Percentiles rank a stretch among this genome's conserved stretches.
These are phyloP conservation scores for Periophthalmus magnuspinnatus DNA, from an alignment of 2,797 vertebrate genomes.

Conservation along the genomic window DNA sequence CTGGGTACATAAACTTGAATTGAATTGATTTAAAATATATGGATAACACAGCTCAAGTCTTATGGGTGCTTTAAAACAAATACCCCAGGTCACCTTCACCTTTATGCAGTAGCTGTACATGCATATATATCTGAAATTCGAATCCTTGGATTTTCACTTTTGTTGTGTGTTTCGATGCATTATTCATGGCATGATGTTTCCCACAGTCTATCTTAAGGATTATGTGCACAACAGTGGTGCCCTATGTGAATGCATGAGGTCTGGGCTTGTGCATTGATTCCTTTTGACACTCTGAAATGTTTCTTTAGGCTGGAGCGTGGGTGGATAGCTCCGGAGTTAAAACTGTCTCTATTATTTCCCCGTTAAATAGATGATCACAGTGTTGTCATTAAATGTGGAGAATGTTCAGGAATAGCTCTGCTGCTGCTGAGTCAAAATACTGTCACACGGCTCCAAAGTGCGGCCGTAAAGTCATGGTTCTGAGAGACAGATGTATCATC, in stretches of 20 bases:
- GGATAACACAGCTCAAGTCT: neutral
- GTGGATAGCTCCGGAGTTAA: slow-evolving; percentile 21
- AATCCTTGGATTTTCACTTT: slow-evolving; percentile 14
- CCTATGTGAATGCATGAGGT: neutral
- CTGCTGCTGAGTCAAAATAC: slow-evolving; percentile 19
- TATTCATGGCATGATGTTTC: slow-evolving; percentile 31
- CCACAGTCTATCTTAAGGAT: slow-evolving; percentile 7
- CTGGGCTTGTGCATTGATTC: slow-evolving; percentile 28
- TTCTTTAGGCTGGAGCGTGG: slow-evolving; percentile 35
- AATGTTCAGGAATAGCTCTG: slow-evolving; percentile 9
- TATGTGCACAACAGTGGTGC: slow-evolving; percentile 5
- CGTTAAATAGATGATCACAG: slow-evolving; percentile 34
- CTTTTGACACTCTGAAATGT: slow-evolving; percentile 37
- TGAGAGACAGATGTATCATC: neutral
- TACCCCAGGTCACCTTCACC: neutral
- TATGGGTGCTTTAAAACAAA: neutral
- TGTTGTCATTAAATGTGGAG: slow-evolving; percentile 11
- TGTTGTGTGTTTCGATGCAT: slow-evolving; percentile 23
- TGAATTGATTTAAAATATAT: too few species aligned
- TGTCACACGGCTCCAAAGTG: slow-evolving; percentile 13
- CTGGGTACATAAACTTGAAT: too few species aligned
- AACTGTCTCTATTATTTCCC: slow-evolving; percentile 30
- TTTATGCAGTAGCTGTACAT: slow-evolving; percentile 17
- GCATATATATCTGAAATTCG: slow-evolving; percentile 43
- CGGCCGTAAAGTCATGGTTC: neutral